A percentile compares a stretch with the other conserved stretches of the same genome.
phyloP scores from a whole-genome alignment of 2,113 vertebrate species.

The Sorex fumeus region DNA sequence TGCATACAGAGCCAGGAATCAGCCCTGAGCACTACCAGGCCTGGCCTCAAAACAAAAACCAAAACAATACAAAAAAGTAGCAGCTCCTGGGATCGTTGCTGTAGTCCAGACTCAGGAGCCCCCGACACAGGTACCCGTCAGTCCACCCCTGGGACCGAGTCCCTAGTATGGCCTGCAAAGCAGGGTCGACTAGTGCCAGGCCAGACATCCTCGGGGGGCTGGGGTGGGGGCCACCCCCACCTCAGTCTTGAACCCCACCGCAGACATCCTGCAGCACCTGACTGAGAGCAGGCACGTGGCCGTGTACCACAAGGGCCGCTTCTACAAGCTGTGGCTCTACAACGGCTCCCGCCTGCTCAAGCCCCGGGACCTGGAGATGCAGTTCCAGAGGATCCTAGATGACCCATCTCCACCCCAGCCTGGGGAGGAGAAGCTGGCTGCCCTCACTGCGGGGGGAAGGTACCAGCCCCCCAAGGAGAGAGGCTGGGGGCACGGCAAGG shows the following conservation, averaged over 20 bases:
- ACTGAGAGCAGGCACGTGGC: constrained; percentile 93
- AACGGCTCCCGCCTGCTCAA: constrained; percentile 91
- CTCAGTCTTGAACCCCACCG: neutral
- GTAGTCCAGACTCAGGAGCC: neutral
- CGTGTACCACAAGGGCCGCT: constrained; percentile 95
- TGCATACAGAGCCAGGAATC: too few relatives aligned
- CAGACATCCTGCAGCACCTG: constrained; percentile 94
- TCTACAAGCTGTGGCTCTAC: constrained; percentile 95
- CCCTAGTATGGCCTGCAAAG: too few relatives aligned
- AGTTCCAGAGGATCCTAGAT: constrained; percentile 95
- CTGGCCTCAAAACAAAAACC: too few relatives aligned
- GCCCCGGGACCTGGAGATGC: constrained; percentile 93
- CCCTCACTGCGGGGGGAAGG: constrained; percentile 95
- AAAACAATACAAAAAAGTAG: too few relatives aligned
- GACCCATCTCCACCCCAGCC: constrained; percentile 92
- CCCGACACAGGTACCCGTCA: neutral
- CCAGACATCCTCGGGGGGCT: neutral
- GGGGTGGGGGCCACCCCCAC: neutral
- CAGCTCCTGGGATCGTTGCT: neutral
- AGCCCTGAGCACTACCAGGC: too few relatives aligned
- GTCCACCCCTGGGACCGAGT: too few relatives aligned
- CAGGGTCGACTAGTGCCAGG: too few relatives aligned
- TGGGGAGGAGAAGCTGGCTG: constrained; percentile 93
- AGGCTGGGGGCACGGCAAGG: neutral
- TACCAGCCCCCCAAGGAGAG: constrained; percentile 48